Percentiles rank a stretch among this genome's conserved stretches.
phyloP scores from a whole-genome alignment of 1,140 invertebrate genomes.

The Pomacea maculata region DNA sequence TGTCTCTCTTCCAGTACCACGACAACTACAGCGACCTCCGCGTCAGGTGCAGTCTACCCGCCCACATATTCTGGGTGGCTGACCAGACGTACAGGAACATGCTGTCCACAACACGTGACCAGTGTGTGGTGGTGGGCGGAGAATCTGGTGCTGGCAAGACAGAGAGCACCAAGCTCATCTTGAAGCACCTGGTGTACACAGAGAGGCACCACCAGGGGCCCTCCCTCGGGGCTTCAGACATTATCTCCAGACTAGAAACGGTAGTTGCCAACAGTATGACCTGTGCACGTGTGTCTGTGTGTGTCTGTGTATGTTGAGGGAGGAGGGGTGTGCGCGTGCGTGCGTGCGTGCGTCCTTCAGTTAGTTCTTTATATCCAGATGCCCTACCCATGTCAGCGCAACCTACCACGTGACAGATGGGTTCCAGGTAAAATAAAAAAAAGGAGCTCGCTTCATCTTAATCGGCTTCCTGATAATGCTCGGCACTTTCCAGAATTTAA shows the following conservation, averaged over 20 bases:
- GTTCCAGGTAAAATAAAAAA: too few relatives aligned
- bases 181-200: conserved; percentile 34
- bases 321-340: not conserved
- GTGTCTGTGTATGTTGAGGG: too few relatives aligned
- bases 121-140: conserved; percentile 72
- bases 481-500: too few relatives aligned
- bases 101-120: conserved; percentile 76
- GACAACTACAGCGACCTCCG: conserved; percentile 20
- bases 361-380: too few relatives aligned
- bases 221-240: too few relatives aligned
- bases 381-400: too few relatives aligned
- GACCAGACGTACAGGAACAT: conserved; percentile 78
- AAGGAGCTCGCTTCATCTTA: too few relatives aligned
- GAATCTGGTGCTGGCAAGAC: conserved; percentile 97
- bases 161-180: conserved; percentile 70
- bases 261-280: not conserved
- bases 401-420: too few relatives aligned
- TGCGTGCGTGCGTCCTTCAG: too few relatives aligned
- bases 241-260: conserved; percentile 2
- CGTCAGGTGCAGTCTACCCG: conserved; percentile 69
- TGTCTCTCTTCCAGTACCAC: conserved; percentile 18
- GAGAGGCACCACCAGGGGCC: not conserved
- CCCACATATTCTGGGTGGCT: conserved; percentile 86
- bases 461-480: too few relatives aligned
- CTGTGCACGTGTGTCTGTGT: not conserved